Evolutionary conservation across 2,797 vertebrate species (phyloP).

Genomic region (Cyclopterus lumpus): DNA sequence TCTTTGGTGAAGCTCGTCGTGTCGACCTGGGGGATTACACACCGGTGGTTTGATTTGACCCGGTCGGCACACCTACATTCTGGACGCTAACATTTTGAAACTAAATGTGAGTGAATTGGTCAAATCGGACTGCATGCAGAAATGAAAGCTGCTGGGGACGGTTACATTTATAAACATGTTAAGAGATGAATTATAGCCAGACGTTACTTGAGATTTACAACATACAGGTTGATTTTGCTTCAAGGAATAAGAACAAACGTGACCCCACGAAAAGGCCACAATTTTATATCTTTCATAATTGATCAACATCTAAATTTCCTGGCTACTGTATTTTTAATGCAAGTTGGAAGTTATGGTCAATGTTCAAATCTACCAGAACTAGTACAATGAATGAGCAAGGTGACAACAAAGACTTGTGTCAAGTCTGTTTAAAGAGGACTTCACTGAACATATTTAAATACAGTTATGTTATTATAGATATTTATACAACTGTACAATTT

Average conservation of each 20-base stretch:
- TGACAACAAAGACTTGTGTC: background rate
- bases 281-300: background rate
- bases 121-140: background rate
- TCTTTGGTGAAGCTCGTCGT: slow-evolving; percentile 73
- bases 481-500: background rate
- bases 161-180: background rate
- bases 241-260: background rate
- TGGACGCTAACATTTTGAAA: background rate
- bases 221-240: background rate
- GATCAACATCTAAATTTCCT: background rate
- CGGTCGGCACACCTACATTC: no score
- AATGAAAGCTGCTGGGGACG: background rate
- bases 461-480: background rate
- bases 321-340: background rate
- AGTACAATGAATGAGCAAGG: background rate
- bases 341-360: background rate
- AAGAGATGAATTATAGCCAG: background rate
- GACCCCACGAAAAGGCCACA: background rate
- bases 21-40: slow-evolving; percentile 58
- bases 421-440: background rate
- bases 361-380: background rate
- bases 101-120: background rate
- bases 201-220: background rate
- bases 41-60: slow-evolving; percentile 23
- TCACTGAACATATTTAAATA: background rate